A percentile compares a stretch with the other conserved stretches of the same genome.
Evolutionary conservation across 2,888 invertebrate genomes (phyloP).

Genomic region (Salticus scenicus): DNA sequence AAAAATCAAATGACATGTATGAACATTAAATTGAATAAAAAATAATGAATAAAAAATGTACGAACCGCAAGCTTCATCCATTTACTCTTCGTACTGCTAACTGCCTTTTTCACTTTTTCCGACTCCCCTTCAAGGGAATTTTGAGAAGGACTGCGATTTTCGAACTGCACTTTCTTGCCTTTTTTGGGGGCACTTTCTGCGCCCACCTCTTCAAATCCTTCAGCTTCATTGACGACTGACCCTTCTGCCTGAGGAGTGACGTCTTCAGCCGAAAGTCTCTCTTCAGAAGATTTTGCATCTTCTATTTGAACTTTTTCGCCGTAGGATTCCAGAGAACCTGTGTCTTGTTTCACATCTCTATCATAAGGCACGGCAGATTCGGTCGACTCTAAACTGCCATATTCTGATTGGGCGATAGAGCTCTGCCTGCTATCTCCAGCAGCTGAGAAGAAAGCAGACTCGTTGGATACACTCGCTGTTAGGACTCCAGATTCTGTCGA

Average conservation of each 20-base stretch:
- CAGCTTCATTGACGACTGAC: slow-evolving; percentile 1
- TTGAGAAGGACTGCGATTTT: slow-evolving; percentile 29
- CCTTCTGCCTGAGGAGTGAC: slow-evolving; percentile 20
- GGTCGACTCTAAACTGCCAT: slow-evolving; percentile 69
- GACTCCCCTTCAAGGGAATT: slow-evolving; percentile 29
- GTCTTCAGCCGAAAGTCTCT: background rate
- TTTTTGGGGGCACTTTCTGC: slow-evolving; percentile 21
- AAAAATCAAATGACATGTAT: no score
- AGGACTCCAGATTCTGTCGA: slow-evolving; percentile 41
- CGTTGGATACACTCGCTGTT: slow-evolving; percentile 69
- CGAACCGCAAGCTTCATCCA: slow-evolving; percentile 72
- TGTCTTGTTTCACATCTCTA: slow-evolving; percentile 29
- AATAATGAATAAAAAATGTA: slow-evolving; percentile 23
- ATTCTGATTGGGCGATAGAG: slow-evolving; percentile 69
- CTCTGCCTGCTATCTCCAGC: slow-evolving; percentile 70
- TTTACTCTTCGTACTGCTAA: slow-evolving; percentile 71
- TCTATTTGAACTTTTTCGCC: slow-evolving; percentile 33
- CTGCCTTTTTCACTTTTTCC: slow-evolving; percentile 51
- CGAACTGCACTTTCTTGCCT: slow-evolving; percentile 65
- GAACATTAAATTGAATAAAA: no score
- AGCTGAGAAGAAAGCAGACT: slow-evolving; percentile 70
- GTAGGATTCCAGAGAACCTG: slow-evolving; percentile 53
- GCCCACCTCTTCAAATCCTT: slow-evolving; percentile 18
- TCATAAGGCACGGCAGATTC: slow-evolving; percentile 62
- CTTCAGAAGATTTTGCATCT: slow-evolving; percentile 18